Conservation (phyloP, 2,888 invertebrate species). For the Drosophila aldrichi region DNA sequence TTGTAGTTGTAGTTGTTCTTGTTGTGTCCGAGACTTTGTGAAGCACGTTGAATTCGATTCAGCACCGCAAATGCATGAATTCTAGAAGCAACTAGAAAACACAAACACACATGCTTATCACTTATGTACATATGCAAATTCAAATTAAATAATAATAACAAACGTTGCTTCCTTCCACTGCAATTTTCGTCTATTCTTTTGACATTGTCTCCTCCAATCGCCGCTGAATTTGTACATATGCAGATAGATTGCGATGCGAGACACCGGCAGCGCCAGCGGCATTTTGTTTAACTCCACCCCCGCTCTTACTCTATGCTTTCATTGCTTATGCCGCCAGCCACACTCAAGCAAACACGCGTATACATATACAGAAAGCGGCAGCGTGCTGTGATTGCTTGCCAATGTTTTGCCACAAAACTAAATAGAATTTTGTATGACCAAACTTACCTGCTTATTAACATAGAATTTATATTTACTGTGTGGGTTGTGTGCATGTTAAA, state of each 20-base stretch:
- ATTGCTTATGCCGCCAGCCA: constrained; percentile 64
- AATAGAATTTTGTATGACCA: not conserved
- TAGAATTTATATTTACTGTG: not conserved
- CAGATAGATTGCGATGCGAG: not conserved
- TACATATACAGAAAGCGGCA: not conserved
- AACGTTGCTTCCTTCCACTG: not conserved
- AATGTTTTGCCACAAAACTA: fast-evolving
- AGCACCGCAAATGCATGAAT: not conserved
- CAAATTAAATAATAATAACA: not conserved
- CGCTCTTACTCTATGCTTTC: constrained; percentile 29
- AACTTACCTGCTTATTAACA: constrained; percentile 27
- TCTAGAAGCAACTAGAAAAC: constrained; percentile 3
- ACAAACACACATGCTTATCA: constrained; percentile 5
- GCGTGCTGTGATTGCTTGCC: not conserved
- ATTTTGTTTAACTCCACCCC: no score
- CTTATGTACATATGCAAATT: not conserved
- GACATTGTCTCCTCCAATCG: not conserved
- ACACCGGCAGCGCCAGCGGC: not conserved
- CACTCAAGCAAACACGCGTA: constrained; percentile 2
- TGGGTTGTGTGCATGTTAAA: not conserved
- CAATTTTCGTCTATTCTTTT: not conserved
- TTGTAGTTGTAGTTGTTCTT: not conserved
- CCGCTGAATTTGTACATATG: not conserved
- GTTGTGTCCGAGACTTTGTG: constrained; percentile 39
- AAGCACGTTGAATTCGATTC: constrained; percentile 2